Conservation (phyloP, 2,113 vertebrate genomes). For the Pampusana beccarii region DNA sequence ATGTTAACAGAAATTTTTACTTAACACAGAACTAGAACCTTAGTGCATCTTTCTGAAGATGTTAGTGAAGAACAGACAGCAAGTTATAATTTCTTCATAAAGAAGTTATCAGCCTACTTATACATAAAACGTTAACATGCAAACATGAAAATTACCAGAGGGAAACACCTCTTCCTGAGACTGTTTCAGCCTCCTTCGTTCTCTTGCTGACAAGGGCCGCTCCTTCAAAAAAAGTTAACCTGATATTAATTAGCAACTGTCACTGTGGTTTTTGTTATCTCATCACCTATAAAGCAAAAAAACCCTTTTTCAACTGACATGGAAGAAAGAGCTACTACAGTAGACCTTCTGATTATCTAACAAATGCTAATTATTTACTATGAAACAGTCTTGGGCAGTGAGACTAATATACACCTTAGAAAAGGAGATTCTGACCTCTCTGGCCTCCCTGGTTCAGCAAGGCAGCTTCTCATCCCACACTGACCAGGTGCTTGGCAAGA, state of each 20-base stretch:
- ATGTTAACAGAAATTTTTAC: background rate
- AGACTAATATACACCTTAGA: background rate
- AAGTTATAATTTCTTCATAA: background rate
- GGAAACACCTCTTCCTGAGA: conserved; percentile 79
- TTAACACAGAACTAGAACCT: background rate
- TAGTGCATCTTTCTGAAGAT: background rate
- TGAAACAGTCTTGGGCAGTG: background rate
- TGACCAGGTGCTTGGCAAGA: background rate
- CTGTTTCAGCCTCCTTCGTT: conserved; percentile 91
- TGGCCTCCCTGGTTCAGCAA: background rate
- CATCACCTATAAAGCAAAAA: background rate
- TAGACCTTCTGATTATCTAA: background rate
- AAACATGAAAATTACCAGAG: conserved; percentile 74
- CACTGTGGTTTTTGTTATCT: background rate
- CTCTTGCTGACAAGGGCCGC: conserved; percentile 90
- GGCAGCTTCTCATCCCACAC: background rate
- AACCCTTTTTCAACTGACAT: background rate
- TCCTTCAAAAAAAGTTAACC: conserved; percentile 74
- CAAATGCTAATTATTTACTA: background rate
- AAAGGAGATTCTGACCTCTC: background rate
- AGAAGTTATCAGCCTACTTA: background rate
- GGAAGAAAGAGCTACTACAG: background rate
- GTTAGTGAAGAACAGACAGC: background rate
- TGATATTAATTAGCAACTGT: background rate
- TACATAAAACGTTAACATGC: background rate